phyloP scores from a whole-genome alignment of 2,113 vertebrate species.

The Tor tambroides region DNA sequence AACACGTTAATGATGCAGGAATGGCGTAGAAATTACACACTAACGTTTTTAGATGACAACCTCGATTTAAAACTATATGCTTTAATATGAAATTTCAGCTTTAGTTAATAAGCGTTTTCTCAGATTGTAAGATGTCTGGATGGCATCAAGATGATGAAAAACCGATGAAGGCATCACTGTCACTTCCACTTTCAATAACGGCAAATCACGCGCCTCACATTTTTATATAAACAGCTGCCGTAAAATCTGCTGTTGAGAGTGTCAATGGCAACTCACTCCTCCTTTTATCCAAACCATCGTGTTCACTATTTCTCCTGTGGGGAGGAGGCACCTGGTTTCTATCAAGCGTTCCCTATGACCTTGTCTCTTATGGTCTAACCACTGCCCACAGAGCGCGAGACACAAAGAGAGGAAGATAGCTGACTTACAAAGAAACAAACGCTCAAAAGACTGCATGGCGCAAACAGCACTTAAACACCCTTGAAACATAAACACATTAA shows the following conservation, averaged over 20 bases:
- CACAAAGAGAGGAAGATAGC: not conserved
- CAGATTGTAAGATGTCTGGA: not conserved
- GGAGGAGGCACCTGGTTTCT: conserved; percentile 63
- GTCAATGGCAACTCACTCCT: conserved; percentile 51
- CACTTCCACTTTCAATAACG: not conserved
- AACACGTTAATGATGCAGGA: not conserved
- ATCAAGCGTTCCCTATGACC: conserved; percentile 66
- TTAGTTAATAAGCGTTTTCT: not conserved
- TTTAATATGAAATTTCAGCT: not conserved
- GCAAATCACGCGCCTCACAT: conserved; percentile 25
- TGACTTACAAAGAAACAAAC: not conserved
- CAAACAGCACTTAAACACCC: not conserved
- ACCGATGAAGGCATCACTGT: conserved; percentile 1
- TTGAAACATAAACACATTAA: not conserved
- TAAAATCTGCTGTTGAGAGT: conserved; percentile 50
- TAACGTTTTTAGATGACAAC: not conserved
- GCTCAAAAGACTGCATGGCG: not conserved
- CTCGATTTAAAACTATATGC: not conserved
- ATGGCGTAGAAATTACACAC: not conserved
- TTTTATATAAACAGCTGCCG: conserved; percentile 48
- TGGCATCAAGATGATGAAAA: not conserved
- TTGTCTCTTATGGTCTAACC: conserved; percentile 52
- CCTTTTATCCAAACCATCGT: conserved; percentile 50
- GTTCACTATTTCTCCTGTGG: conserved; percentile 49
- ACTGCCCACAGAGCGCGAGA: conserved; percentile 25